A percentile compares a stretch with the other conserved stretches of the same genome.
Conservation (phyloP, 2,797 vertebrate species). For the Fistularia commersonii region DNA sequence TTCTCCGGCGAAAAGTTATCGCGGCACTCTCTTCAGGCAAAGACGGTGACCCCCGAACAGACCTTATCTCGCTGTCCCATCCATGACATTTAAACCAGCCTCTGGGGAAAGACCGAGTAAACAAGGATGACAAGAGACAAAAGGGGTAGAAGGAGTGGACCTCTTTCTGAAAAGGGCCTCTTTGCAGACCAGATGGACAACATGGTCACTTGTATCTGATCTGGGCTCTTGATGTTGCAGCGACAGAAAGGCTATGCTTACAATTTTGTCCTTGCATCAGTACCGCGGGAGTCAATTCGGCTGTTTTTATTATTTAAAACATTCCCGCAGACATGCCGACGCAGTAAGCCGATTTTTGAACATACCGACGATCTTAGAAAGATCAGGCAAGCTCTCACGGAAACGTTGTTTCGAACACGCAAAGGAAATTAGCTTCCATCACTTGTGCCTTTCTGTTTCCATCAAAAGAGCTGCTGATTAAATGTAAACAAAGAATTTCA, state of each 20-base stretch:
- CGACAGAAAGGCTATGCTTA: constrained; percentile 1
- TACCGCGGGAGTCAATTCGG: no score
- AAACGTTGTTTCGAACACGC: no score
- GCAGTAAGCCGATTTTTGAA: no score
- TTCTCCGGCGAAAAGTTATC: constrained; percentile 22
- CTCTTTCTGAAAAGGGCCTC: constrained; percentile 35
- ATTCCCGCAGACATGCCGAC: no score
- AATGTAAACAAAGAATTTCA: no score
- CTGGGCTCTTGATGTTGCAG: background rate
- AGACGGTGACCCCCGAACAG: constrained; percentile 52
- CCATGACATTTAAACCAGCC: constrained; percentile 65
- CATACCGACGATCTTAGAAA: no score
- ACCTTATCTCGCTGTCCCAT: constrained; percentile 54
- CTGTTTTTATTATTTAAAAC: no score
- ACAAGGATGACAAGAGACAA: constrained; percentile 27
- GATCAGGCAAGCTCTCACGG: no score
- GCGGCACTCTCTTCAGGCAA: constrained; percentile 30
- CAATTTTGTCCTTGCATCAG: background rate
- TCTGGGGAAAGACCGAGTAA: constrained; percentile 31
- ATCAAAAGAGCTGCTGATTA: no score
- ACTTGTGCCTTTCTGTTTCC: no score
- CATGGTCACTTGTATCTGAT: constrained; percentile 19
- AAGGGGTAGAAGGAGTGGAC: constrained; percentile 29
- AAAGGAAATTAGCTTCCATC: no score
- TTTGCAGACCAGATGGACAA: constrained; percentile 22